Evolutionary conservation across 2,888 invertebrate species (phyloP).

Genomic region (Catocala fraxini): DNA sequence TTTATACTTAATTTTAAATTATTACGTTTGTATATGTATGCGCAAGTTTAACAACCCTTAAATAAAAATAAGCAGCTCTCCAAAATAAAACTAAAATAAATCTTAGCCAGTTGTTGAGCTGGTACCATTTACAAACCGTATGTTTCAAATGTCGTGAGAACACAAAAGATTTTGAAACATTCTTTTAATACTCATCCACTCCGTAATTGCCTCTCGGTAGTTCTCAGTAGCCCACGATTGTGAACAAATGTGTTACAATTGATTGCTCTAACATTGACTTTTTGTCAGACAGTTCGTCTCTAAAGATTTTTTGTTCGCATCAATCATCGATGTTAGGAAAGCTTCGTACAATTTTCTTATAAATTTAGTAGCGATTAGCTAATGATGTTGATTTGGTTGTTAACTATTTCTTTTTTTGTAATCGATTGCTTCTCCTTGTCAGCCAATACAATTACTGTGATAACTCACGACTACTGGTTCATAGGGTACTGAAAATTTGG

Average conservation of each 20-base stretch:
- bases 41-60: too few relatives aligned
- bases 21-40: too few relatives aligned
- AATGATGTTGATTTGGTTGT: neutral
- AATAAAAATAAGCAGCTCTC: too few relatives aligned
- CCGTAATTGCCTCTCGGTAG: conserved; percentile 37
- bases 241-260: conserved; percentile 22
- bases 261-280: conserved; percentile 17
- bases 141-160: conserved; percentile 49
- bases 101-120: too few relatives aligned
- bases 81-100: too few relatives aligned
- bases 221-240: conserved; percentile 41
- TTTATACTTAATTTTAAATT: too few relatives aligned
- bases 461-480: too few relatives aligned
- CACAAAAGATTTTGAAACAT: conserved; percentile 57
- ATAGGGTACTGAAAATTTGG: too few relatives aligned
- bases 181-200: conserved; percentile 53
- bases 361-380: neutral
- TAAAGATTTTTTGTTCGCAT: conserved; percentile 7
- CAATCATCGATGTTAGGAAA: conserved; percentile 6
- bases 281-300: conserved; percentile 6
- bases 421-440: too few relatives aligned
- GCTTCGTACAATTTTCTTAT: neutral
- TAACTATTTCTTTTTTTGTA: too few relatives aligned
- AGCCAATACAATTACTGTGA: too few relatives aligned
- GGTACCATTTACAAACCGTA: conserved; percentile 7